phyloP scores from a whole-genome alignment of 2,113 vertebrate genomes.

The Promerops cafer region DNA sequence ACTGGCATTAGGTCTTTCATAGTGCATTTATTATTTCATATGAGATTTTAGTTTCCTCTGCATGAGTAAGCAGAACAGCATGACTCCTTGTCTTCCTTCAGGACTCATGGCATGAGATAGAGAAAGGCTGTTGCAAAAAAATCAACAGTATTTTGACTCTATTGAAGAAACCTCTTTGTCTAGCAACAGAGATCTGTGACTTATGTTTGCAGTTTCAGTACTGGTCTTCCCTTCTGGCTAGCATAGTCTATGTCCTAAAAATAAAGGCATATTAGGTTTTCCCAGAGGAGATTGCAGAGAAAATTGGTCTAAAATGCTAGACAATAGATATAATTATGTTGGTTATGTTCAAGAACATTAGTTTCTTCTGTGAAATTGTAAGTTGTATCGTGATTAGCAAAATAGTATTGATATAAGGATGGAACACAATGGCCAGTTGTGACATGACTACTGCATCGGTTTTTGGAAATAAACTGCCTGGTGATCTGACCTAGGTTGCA shows the following conservation, averaged over 20 bases:
- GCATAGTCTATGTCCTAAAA: neutral
- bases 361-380: neutral
- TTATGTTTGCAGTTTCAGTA: neutral
- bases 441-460: rapidly evolving
- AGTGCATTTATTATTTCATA: neutral
- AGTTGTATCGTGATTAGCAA: neutral
- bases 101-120: neutral
- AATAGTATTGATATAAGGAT: neutral
- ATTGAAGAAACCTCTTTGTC: neutral
- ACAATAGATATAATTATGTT: neutral
- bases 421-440: neutral
- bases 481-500: neutral
- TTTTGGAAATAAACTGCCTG: neutral
- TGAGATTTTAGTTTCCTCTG: neutral
- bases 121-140: neutral
- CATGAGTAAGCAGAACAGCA: constrained; percentile 2
- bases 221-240: neutral
- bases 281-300: neutral
- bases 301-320: neutral
- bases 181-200: neutral
- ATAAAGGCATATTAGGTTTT: neutral
- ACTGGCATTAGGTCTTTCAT: neutral
- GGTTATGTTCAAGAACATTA: neutral
- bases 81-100: neutral
- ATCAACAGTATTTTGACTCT: neutral